Percentiles rank a stretch among this genome's conserved stretches.
Evolutionary conservation across 2,888 invertebrate genomes (phyloP).

Genomic region (Omphaloscelis lunosa): DNA sequence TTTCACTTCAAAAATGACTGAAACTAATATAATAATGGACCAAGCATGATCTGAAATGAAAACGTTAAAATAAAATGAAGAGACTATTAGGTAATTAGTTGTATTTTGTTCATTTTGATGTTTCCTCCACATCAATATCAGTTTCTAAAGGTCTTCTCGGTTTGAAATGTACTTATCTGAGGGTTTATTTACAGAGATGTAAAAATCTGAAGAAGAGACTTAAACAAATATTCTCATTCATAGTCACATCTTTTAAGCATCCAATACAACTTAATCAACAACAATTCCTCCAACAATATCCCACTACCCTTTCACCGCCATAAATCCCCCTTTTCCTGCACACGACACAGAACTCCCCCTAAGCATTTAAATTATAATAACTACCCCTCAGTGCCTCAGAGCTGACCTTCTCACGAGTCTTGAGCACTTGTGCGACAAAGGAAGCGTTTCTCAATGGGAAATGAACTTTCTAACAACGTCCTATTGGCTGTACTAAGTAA

Average conservation of each 20-base stretch:
- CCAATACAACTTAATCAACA: neutral
- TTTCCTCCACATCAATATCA: too few relatives aligned
- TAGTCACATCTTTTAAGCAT: neutral
- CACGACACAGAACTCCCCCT: constrained; percentile 9
- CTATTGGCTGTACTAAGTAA: constrained; percentile 24
- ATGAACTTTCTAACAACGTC: constrained; percentile 53
- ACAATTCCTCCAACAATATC: neutral
- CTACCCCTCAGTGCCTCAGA: constrained; percentile 11
- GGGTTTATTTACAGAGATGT: too few relatives aligned
- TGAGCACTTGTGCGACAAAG: constrained; percentile 49
- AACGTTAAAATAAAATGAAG: neutral
- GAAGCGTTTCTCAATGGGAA: constrained; percentile 53
- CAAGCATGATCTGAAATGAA: neutral
- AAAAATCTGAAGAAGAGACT: too few relatives aligned
- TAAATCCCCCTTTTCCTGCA: constrained; percentile 13
- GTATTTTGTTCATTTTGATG: too few relatives aligned
- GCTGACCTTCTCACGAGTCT: constrained; percentile 56
- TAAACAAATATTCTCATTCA: too few relatives aligned
- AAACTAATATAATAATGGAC: neutral
- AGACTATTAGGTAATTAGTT: neutral
- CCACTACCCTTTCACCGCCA: constrained; percentile 2
- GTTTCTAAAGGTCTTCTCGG: too few relatives aligned
- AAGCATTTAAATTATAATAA: constrained; percentile 50
- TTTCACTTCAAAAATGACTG: too few relatives aligned
- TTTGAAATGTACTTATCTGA: too few relatives aligned